Conservation (phyloP, 2,113 vertebrate genomes). For the Phaetusa simplex region DNA sequence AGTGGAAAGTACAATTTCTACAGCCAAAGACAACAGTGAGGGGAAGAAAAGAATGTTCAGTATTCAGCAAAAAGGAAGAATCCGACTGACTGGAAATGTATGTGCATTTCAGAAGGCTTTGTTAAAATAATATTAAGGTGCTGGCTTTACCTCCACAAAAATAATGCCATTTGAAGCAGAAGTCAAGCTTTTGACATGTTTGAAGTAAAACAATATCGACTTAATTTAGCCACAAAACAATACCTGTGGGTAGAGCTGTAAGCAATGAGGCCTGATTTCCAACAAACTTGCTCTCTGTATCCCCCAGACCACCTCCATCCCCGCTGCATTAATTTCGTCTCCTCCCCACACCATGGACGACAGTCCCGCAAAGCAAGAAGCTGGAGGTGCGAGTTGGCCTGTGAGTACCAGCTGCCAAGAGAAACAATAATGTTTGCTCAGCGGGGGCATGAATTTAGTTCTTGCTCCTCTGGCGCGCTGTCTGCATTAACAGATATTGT, state of each 20-base stretch:
- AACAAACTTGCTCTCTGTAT: not conserved
- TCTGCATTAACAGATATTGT: not conserved
- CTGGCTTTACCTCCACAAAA: constrained; percentile 22
- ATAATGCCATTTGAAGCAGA: not conserved
- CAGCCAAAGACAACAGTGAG: constrained; percentile 78
- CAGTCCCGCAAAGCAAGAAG: not conserved
- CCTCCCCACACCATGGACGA: not conserved
- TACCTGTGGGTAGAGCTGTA: not conserved
- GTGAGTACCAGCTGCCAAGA: not conserved
- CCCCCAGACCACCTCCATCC: not conserved
- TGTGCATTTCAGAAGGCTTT: constrained; percentile 61
- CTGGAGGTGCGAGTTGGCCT: not conserved
- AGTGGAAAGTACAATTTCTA: constrained; percentile 75
- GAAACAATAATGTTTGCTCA: constrained; percentile 29
- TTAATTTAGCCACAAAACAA: not conserved
- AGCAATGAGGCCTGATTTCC: not conserved
- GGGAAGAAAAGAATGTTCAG: constrained; percentile 77
- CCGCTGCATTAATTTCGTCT: not conserved
- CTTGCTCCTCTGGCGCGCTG: not conserved
- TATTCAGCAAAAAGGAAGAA: constrained; percentile 77
- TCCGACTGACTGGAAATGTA: constrained; percentile 70
- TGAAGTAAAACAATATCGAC: not conserved
- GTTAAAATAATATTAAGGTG: constrained; percentile 61
- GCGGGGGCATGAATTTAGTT: not conserved
- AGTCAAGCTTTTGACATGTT: not conserved